Evolutionary conservation across 2,888 invertebrate species (phyloP).

Genomic region (Lathronympha strigana): DNA sequence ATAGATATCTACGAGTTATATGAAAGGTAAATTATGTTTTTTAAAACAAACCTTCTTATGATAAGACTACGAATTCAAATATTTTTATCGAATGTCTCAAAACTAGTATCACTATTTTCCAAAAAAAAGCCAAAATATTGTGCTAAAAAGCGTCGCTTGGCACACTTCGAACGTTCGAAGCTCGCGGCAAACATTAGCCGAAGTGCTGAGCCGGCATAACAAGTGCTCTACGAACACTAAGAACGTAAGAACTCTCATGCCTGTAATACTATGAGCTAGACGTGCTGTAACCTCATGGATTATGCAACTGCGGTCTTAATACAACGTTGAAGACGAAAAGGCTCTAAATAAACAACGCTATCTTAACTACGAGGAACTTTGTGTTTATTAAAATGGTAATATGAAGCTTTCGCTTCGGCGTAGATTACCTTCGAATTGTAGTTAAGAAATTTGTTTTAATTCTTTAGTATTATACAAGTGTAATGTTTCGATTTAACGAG

Average conservation of each 20-base stretch:
- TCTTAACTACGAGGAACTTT: constrained; percentile 31
- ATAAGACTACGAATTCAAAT: no score
- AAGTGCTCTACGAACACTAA: constrained; percentile 28
- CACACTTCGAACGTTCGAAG: constrained; percentile 5
- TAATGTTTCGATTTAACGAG: background rate
- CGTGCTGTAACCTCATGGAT: constrained; percentile 44
- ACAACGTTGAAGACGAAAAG: constrained; percentile 44
- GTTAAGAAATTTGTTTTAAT: constrained; percentile 16
- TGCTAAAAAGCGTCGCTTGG: constrained; percentile 16
- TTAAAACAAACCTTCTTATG: no score
- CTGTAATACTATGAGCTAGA: constrained; percentile 42
- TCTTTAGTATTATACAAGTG: constrained; percentile 5
- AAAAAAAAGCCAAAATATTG: background rate
- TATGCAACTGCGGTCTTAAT: constrained; percentile 48
- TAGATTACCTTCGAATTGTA: constrained; percentile 23
- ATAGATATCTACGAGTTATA: no score
- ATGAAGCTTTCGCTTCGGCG: constrained; percentile 27
- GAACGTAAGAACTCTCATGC: constrained; percentile 22
- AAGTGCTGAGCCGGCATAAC: constrained; percentile 33
- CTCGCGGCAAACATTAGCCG: constrained; percentile 22
- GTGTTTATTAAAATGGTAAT: constrained; percentile 38
- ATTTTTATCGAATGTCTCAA: background rate
- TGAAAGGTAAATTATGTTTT: no score
- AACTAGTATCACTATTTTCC: background rate
- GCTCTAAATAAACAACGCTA: constrained; percentile 42